Base-by-base conservation (phyloP, 1,140 invertebrate species). In the Sarcophaga bullata region DNA sequence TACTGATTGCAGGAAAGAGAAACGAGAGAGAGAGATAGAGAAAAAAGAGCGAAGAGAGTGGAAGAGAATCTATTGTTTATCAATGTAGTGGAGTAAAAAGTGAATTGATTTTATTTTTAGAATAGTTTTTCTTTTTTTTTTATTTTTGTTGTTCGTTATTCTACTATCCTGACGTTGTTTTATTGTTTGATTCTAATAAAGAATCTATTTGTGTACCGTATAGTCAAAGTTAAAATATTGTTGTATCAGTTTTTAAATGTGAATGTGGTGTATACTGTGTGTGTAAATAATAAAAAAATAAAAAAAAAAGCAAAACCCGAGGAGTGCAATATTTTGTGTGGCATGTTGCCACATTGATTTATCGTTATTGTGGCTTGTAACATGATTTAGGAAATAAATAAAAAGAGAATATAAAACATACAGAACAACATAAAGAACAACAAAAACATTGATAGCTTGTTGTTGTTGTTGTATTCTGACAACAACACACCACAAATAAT, bases 341-440 rank as follows among this genome's bases (percentile, higher is more conserved):
- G 75, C 48, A 78, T 78, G 75, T 50, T 78, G 49, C 48, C 48
- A 52, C 75, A 78, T 78, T 78, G 75, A 78, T 78, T 78, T 78
- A 78, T 78, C 10, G 75, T 78, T 78, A 50, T 78, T 78, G 75
- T 78, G 75, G 75, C 75, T 78, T 78, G 75, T 78, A 78, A 78
- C 75, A 78, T 78, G 75, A 78, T 78, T 78, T 78, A 52, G 75
- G 48, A 78, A 50, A 78, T 78, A 78, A 78, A 78, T 78, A 78
- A 50, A 78, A 76, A 37, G 25, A 37, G 25, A 37, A 50, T 73
- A 15, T 58, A 58, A 58, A 58, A 58, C 54, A n/a, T 58, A 6
- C 54, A 11, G 6, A 13, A 11, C n/a, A 58, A 58, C n/a, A 58
- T 37, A 37, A 37, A 37, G 4, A 11, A 13, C 11, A 13, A 58